Percentiles rank a stretch among this genome's conserved stretches.
Evolutionary conservation across 1,140 invertebrate genomes (phyloP).

Genomic region (Frieseomelitta varia): DNA sequence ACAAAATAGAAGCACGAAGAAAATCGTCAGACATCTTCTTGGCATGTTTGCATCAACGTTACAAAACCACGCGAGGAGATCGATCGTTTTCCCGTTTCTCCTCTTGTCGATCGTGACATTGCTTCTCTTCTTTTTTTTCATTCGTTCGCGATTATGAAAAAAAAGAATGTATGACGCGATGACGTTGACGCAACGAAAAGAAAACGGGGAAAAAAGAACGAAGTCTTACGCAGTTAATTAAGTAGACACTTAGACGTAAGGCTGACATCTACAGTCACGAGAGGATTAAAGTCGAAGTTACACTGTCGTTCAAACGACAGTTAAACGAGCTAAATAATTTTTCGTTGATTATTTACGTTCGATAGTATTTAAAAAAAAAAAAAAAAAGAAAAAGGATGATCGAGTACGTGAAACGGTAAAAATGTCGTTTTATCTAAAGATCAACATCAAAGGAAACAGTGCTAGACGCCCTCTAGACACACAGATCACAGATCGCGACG

Average conservation of each 20-base stretch:
- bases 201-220: not conserved
- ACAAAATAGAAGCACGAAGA: constrained; percentile 17
- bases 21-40: constrained; percentile 37
- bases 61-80: constrained; percentile 8
- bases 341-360: not conserved
- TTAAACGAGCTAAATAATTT: constrained; percentile 27
- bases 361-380: not conserved
- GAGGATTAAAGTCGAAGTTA: constrained; percentile 46
- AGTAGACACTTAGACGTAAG: constrained; percentile 53
- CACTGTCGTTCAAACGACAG: not conserved
- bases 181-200: constrained; percentile 20
- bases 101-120: constrained; percentile 13
- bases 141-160: not conserved
- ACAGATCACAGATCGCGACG: constrained; percentile 22
- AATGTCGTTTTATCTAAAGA: not conserved
- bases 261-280: constrained; percentile 40
- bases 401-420: not conserved
- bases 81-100: not conserved
- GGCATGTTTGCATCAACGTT: constrained; percentile 38
- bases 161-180: not conserved
- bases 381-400: no score
- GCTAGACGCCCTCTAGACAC: not conserved
- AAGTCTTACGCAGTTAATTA: constrained; percentile 45
- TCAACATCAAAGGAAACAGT: not conserved
- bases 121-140: not conserved